A percentile compares a stretch with the other conserved stretches of the same genome.
Evolutionary conservation across 2,888 invertebrate species (phyloP).

Genomic region (Omphaloscelis lunosa): DNA sequence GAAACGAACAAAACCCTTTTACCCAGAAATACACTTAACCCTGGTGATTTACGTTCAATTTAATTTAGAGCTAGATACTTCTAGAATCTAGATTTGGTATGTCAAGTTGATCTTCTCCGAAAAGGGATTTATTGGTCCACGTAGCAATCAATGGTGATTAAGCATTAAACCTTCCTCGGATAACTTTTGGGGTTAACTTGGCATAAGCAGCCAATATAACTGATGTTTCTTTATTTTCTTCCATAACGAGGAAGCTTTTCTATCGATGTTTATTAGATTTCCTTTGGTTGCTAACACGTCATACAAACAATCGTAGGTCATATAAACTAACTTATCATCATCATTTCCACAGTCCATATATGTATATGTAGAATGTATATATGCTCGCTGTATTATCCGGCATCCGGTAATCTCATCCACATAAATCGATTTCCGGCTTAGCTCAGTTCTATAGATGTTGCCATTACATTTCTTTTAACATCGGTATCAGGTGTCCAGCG

Average conservation of each 20-base stretch:
- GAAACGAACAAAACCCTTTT: constrained; percentile 14
- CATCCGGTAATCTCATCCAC: constrained; percentile 10
- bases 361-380: not conserved
- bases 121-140: not conserved
- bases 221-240: constrained; percentile 17
- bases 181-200: constrained; percentile 23
- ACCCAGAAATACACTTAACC: constrained; percentile 9
- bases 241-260: constrained; percentile 4
- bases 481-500: constrained; percentile 31
- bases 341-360: not conserved
- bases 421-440: constrained; percentile 35
- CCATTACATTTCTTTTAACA: constrained; percentile 15
- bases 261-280: not conserved
- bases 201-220: not conserved
- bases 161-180: constrained; percentile 16
- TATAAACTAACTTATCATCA: not conserved
- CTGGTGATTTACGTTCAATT: not conserved
- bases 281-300: not conserved
- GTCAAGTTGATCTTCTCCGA: not conserved
- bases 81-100: not conserved
- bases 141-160: constrained; percentile 17
- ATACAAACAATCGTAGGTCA: not conserved
- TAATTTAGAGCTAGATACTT: constrained; percentile 7
- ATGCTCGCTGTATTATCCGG: not conserved
- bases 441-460: constrained; percentile 14